Evolutionary conservation across 2,113 vertebrate species (phyloP), one percentile per base, ranked within the genome.

Genomic region (Cervus canadensis): DNA sequence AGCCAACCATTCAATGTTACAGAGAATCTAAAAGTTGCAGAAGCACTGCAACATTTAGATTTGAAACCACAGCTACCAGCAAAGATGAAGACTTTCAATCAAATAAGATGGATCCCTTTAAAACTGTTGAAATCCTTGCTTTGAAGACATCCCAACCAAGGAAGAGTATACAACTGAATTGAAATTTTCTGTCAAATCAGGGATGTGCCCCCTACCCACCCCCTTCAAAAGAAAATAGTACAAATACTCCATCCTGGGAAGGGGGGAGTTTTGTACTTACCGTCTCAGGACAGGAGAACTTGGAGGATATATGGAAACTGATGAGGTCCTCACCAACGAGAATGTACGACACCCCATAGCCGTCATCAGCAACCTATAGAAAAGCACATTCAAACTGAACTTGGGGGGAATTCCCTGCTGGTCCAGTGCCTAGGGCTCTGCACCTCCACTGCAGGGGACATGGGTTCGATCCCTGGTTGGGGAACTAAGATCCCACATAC

Each of bases 281-380:
- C 1, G 99, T 99, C 98, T 99, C 99, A 16, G 99, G 99, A 97
- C 99, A 99, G 74, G 99, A 99, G 96, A 99, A 71, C 98, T 99
- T 99, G 99, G 99, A 99, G 94, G 99, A 99, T 97, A 99, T 98
- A 71, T 99, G 99, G 98, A 99, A 99, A 94, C 99, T 99, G 98
- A 99, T 99, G 83, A 99, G 98, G 84, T 99, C 98, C 57, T 99
- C 99, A 23, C 97, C 99, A 67, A 99, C 94, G 14, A 99, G 99
- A 13, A 99, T 99, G 88, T 99, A 99, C 3, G 99, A 99, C 90
- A 99, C 99, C 2, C 99, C 99, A 7, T 99, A 99, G 81, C 99
- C 99, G 57, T 99, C 99, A 95, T 99, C 99, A 60, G 99, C 99
- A 88, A 99, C 99, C 99, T 99, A 71, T 1, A 0, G 40, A 79